phyloP scores from a whole-genome alignment of 2,888 invertebrate species.

The Meliscaeva auricollis region DNA sequence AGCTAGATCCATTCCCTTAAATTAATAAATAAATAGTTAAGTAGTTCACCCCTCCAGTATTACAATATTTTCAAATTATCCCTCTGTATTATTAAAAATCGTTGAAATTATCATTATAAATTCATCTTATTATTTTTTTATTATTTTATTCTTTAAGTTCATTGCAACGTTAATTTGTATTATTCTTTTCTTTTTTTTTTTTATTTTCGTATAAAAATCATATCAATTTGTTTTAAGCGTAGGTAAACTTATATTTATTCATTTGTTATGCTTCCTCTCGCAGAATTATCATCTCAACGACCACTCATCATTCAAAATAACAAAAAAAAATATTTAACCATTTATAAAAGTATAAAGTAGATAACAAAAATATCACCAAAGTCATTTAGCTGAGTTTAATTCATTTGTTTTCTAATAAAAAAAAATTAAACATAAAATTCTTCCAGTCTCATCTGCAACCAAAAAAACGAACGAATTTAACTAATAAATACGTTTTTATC shows the following conservation, averaged over 20 bases:
- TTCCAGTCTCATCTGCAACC: constrained; percentile 42
- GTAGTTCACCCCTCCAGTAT: constrained; percentile 42
- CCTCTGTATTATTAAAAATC: constrained; percentile 52
- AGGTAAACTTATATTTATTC: constrained; percentile 51
- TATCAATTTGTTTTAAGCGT: constrained; percentile 53
- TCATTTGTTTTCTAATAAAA: constrained; percentile 54
- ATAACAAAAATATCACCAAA: constrained; percentile 54
- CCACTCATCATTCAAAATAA: constrained; percentile 45
- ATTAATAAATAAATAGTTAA: constrained; percentile 21
- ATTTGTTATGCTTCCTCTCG: constrained; percentile 58
- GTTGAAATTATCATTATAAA: constrained; percentile 61
- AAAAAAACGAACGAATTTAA: constrained; percentile 48
- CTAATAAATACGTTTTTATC: constrained; percentile 70
- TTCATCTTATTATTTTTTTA: constrained; percentile 28
- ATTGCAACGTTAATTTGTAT: constrained; percentile 48
- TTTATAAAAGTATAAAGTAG: constrained; percentile 37
- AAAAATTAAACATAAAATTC: constrained; percentile 57
- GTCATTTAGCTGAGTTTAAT: constrained; percentile 67
- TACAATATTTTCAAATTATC: constrained; percentile 48
- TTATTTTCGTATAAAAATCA: constrained; percentile 29
- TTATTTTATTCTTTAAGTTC: constrained; percentile 30
- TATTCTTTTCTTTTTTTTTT: constrained; percentile 26
- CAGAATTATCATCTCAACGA: constrained; percentile 70
- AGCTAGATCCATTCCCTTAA: constrained; percentile 43
- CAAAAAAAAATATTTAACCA: constrained; percentile 13